phyloP scores from a whole-genome alignment of 2,888 invertebrate species.

The Deilephila porcellus region DNA sequence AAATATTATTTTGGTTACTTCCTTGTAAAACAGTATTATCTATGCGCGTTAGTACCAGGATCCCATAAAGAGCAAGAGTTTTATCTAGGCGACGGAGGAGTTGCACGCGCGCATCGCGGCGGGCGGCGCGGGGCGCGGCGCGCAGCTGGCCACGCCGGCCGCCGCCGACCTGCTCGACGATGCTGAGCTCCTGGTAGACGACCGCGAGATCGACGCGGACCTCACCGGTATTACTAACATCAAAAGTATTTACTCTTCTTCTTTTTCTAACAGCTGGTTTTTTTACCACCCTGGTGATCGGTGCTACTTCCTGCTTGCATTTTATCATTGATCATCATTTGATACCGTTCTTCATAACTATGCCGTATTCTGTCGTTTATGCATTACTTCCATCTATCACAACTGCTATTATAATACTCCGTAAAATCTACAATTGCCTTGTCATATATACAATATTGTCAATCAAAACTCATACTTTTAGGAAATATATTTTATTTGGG shows the following conservation, averaged over 20 bases:
- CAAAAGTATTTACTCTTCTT: conserved; percentile 3
- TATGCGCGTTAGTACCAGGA: neutral
- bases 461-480: too few species aligned
- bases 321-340: neutral
- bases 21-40: neutral
- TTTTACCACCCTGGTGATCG: neutral
- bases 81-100: conserved; percentile 93
- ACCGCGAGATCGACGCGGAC: conserved; percentile 94
- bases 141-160: conserved; percentile 90
- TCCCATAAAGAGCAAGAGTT: neutral
- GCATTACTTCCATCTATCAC: too few species aligned
- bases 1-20: too few species aligned
- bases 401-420: too few species aligned
- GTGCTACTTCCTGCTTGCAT: neutral
- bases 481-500: too few species aligned
- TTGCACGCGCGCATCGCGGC: conserved; percentile 95
- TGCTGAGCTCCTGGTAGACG: conserved; percentile 95
- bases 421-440: too few species aligned
- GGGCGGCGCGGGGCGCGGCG: conserved; percentile 73
- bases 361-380: neutral
- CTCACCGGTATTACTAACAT: conserved; percentile 86
- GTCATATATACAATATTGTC: too few species aligned
- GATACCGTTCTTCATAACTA: neutral
- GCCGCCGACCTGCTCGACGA: conserved; percentile 95
- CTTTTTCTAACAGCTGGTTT: neutral